Percentiles rank a stretch among this genome's conserved stretches.
phyloP scores from a whole-genome alignment of 2,797 vertebrate species.

The Semaprochilodus insignis region DNA sequence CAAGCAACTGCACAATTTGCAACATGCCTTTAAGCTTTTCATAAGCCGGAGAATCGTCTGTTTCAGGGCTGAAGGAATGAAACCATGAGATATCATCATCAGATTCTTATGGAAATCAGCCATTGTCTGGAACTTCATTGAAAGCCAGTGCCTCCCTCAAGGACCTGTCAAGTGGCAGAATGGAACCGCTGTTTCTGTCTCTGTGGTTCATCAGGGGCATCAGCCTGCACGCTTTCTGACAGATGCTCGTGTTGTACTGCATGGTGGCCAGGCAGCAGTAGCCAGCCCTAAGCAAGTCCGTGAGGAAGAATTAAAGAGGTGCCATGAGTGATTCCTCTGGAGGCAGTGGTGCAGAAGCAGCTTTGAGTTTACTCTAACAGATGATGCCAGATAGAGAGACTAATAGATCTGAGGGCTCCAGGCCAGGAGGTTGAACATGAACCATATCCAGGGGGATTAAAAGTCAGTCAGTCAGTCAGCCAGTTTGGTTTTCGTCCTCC shows the following conservation, averaged over 20 bases:
- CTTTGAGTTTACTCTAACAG: constrained; percentile 25
- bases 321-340: constrained; percentile 5
- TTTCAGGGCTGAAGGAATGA: not conserved
- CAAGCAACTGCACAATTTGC: not conserved
- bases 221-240: constrained; percentile 22
- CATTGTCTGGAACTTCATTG: not conserved
- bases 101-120: constrained; percentile 5
- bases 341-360: not conserved
- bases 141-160: not conserved
- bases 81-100: not conserved
- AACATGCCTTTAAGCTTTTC: not conserved
- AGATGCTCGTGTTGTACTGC: constrained; percentile 34
- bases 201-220: constrained; percentile 19
- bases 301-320: constrained; percentile 24
- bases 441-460: not conserved
- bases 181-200: not conserved
- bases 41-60: not conserved
- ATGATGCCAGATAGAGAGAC: constrained; percentile 12
- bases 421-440: not conserved
- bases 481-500: not conserved
- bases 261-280: not conserved
- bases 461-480: not conserved
- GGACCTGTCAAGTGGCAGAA: constrained; percentile 3
- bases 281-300: constrained; percentile 7
- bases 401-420: constrained; percentile 43